Conservation (phyloP, 1,140 invertebrate genomes). For the Asobara japonica region DNA sequence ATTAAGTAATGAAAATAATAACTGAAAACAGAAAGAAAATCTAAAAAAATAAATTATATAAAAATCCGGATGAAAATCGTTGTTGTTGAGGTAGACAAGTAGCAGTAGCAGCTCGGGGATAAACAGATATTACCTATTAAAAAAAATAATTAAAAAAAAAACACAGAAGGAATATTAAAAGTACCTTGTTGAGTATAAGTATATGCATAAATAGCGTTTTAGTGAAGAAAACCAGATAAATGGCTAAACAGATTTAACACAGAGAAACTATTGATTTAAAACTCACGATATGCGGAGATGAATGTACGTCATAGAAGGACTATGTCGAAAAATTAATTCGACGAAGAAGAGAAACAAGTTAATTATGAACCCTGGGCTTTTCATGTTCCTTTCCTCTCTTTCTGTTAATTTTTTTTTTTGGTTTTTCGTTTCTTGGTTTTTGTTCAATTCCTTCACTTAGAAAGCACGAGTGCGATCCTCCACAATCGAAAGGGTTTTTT, state of each 20-base stretch:
- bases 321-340: no score
- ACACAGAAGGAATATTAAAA: slow-evolving; percentile 52
- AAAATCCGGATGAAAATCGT: slow-evolving; percentile 45
- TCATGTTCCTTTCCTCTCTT: not conserved
- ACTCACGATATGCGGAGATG: not conserved
- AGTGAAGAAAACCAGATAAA: slow-evolving; percentile 28
- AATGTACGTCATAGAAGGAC: no score
- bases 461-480: not conserved
- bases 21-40: not conserved
- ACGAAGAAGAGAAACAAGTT: no score
- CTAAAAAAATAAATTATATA: slow-evolving; percentile 12
- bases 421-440: not conserved
- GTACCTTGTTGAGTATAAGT: slow-evolving; percentile 66
- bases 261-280: slow-evolving; percentile 27
- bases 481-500: no score
- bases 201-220: slow-evolving; percentile 39
- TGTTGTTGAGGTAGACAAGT: slow-evolving; percentile 59
- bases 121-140: slow-evolving; percentile 37
- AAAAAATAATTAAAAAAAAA: no score
- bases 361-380: not conserved
- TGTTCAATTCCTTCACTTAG: not conserved
- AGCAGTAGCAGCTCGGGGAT: slow-evolving; percentile 56
- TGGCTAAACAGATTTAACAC: not conserved
- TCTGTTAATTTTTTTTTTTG: not conserved
- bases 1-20: slow-evolving; percentile 21